Evolutionary conservation across 2,113 vertebrate species (phyloP).

Genomic region (Tonatia bakeri): DNA sequence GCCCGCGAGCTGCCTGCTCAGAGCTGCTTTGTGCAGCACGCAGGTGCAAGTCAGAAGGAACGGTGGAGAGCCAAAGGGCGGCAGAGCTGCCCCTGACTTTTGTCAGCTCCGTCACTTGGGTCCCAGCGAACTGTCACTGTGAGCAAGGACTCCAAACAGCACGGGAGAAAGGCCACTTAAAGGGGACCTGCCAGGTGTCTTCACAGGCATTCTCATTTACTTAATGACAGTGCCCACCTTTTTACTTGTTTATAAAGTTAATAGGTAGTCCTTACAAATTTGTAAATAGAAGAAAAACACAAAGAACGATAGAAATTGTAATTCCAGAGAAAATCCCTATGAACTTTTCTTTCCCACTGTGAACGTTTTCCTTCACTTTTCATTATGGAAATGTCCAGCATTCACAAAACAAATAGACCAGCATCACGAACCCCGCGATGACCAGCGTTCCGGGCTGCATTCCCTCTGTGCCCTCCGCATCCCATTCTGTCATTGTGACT

Average conservation of each 20-base stretch:
- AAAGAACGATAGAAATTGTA: neutral
- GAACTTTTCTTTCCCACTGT: neutral
- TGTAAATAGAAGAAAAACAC: neutral
- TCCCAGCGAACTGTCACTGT: neutral
- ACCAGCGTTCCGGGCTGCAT: neutral
- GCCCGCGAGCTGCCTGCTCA: conserved; percentile 81
- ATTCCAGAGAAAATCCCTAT: neutral
- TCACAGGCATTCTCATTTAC: neutral
- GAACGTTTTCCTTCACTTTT: neutral
- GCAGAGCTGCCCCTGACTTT: neutral
- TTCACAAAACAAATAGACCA: neutral
- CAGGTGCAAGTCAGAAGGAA: neutral
- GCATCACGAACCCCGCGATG: neutral
- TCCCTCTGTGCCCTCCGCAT: neutral
- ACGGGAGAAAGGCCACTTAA: neutral
- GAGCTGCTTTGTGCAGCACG: neutral
- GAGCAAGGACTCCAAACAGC: neutral
- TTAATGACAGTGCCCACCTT: neutral
- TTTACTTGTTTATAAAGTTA: neutral
- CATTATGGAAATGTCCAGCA: neutral
- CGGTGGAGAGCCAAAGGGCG: neutral
- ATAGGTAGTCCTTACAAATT: neutral
- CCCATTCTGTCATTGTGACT: neutral
- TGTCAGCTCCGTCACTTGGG: neutral
- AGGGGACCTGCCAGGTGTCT: neutral